These are phyloP conservation scores for Etheostoma nigrum DNA, from an alignment of 2,797 vertebrate species.

Conservation along the genomic window DNA sequence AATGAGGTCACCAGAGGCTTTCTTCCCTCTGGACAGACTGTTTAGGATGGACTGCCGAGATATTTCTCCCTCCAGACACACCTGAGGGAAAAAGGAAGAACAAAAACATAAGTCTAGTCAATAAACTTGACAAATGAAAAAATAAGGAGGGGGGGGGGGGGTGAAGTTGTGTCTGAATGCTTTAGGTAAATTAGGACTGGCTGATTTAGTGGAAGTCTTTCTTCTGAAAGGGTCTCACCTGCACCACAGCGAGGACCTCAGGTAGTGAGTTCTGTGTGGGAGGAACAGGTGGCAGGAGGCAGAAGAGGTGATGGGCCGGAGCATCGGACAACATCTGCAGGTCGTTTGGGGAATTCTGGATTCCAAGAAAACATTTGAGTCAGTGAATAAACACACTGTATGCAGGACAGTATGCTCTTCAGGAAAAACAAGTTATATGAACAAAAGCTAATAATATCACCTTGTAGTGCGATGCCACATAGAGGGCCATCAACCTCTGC, in stretches of 20 bases:
- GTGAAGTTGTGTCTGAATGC: background rate
- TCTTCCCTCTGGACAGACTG: constrained; percentile 98
- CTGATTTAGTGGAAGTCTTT: background rate
- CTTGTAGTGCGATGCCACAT: constrained; percentile 98
- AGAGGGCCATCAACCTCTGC: constrained; percentile 96
- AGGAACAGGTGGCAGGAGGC: constrained; percentile 94
- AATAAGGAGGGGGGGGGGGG: no score
- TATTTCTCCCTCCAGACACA: constrained; percentile 97
- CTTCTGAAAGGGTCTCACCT: constrained; percentile 83
- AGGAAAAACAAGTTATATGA: background rate
- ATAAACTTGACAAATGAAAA: background rate
- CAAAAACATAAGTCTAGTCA: background rate
- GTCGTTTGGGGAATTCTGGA: constrained; percentile 97
- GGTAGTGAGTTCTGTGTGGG: constrained; percentile 96
- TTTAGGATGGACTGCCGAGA: constrained; percentile 95
- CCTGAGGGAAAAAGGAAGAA: constrained; percentile 77
- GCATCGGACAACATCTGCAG: constrained; percentile 98
- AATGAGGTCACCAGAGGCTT: constrained; percentile 96
- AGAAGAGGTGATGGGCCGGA: constrained; percentile 98
- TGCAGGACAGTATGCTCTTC: background rate
- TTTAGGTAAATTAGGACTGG: background rate
- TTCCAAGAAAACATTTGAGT: background rate
- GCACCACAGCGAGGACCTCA: constrained; percentile 95
- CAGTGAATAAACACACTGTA: background rate
- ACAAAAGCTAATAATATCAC: constrained; percentile 71